Conservation (phyloP, 2,888 invertebrate genomes). For the Andrena minutula region DNA sequence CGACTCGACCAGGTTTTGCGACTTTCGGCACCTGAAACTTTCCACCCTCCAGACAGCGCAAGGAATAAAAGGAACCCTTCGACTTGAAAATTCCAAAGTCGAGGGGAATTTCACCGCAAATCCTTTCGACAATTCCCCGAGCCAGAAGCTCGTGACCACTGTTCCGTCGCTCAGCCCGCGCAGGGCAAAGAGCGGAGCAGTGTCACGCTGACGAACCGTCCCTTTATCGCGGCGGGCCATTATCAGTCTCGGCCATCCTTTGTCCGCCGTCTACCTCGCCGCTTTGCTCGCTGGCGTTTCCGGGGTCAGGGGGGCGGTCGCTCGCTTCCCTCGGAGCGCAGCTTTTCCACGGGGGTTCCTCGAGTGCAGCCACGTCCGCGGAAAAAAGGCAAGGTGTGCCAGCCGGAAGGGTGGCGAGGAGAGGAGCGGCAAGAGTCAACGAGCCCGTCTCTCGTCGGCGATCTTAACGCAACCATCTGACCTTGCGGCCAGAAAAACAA, state of each 20-base stretch:
- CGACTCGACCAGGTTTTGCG: not conserved
- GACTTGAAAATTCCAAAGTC: not conserved
- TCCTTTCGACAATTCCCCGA: not conserved
- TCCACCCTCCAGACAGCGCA: too few species aligned
- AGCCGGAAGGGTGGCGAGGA: constrained; percentile 8
- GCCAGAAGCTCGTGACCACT: too few species aligned
- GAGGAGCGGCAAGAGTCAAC: constrained; percentile 46
- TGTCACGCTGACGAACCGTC: constrained; percentile 15
- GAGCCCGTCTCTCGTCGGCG: constrained; percentile 55
- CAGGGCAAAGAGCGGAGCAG: constrained; percentile 4
- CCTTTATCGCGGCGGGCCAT: constrained; percentile 37
- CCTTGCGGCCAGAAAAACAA: constrained; percentile 72
- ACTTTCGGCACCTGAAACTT: not conserved
- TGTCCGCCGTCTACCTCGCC: constrained; percentile 24
- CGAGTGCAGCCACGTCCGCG: constrained; percentile 36
- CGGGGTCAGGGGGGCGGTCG: constrained; percentile 42
- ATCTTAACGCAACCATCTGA: constrained; percentile 58
- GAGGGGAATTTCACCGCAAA: not conserved
- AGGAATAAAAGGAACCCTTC: not conserved
- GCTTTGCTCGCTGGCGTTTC: constrained; percentile 36
- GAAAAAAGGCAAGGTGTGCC: constrained; percentile 51
- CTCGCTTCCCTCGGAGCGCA: not conserved
- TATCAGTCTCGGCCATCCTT: constrained; percentile 44
- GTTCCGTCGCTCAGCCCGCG: too few species aligned
- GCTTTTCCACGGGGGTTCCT: constrained; percentile 36